Evolutionary conservation across 2,888 invertebrate genomes (phyloP), one percentile per base, ranked within the genome.

Genomic region (Amphipyra berbera): DNA sequence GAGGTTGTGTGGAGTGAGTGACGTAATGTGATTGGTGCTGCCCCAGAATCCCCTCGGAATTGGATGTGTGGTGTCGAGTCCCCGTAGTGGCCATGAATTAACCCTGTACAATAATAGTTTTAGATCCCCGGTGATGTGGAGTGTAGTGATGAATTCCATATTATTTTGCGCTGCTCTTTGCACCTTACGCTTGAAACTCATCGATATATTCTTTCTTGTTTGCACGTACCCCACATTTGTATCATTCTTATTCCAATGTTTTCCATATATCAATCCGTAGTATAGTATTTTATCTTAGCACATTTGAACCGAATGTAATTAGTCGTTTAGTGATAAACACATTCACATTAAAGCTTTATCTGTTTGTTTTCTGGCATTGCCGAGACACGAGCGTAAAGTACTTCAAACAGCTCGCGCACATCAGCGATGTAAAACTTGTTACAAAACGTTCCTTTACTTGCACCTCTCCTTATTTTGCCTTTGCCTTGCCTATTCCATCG

Each of bases 301-400:
- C 83, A 83, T 78, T 77, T 81, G 66, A 72, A 79, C 79, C 73
- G 78, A 78, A 78, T 83, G 80, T 78, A 81, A 73, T 53, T 56
- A 58, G 76, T 65, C 81, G 79, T 84, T 78, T 88, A 84, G 80
- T 82, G 30, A 21, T 61, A 47, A 79, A 83, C 82, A 85, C 85
- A 85, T 87, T 85, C 81, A 85, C 82, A 84, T 85, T 66, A 81
- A 90, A 92, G 94, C 94, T 95, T 95, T 94, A 94, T 93, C 94
- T 94, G 94, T 94, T 95, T 95, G 93, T 95, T 95, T 95, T 95
- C 95, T 95, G 94, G 93, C 94, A 95, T 94, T 89, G 93, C 93
- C 93, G 92, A 88, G 85, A 87, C 85, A 78, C 82, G 82, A 87
- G 87, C 90, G 88, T 85, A 85, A 85, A 80, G 82, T 88, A 87